Evolutionary conservation across 53 echinoderm and acorn worm genomes (phyloP), one percentile per base, ranked within the genome.

Genomic region (Paracentrotus lividus): DNA sequence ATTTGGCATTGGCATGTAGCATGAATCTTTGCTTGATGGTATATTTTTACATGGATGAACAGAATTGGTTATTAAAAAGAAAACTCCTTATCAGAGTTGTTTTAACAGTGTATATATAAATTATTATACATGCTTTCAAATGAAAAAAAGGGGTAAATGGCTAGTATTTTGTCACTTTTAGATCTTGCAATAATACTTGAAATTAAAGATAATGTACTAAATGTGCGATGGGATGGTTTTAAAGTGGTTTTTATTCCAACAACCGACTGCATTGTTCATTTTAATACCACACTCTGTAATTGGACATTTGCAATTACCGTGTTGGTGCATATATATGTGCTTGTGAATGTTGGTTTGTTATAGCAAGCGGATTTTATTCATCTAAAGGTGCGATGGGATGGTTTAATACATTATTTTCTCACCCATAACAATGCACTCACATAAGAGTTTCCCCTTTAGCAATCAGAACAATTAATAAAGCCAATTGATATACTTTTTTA

Each of bases 1-100:
- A 38, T 40, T 64, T 18, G 72, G 72, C 18, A 72, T 72, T 18
- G 40, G 72, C 72, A 72, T 72, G 72, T 20, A 38, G 72, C 72
- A 72, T 72, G 40, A 31, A 18, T 72, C 10, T 40, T 9, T 72
- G 18, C 34, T 34, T 15, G 16, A 13, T 67, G 8, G 40, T 40
- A 72, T 3, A 40, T 29, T 18, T 38, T 36, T 72, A 67, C 33
- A 52, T 12, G 52, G 7, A 21, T 20, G 14, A 13, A 57, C 57
- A 0, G 16, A 4, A 1, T 3, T 57, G 16, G 20, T 57, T 57
- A 4, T 13, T 55, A 3, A 18, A 57, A 57, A 57, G 57, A 20
- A 57, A 57, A 14, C 16, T 14, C 57, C 8, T 57, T 57, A 57
- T 57, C 57, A 57, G 20, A 57, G 21, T 21, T 57, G 51, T 51